phyloP scores from a whole-genome alignment of 1,140 invertebrate genomes.

The Atta colombica region DNA sequence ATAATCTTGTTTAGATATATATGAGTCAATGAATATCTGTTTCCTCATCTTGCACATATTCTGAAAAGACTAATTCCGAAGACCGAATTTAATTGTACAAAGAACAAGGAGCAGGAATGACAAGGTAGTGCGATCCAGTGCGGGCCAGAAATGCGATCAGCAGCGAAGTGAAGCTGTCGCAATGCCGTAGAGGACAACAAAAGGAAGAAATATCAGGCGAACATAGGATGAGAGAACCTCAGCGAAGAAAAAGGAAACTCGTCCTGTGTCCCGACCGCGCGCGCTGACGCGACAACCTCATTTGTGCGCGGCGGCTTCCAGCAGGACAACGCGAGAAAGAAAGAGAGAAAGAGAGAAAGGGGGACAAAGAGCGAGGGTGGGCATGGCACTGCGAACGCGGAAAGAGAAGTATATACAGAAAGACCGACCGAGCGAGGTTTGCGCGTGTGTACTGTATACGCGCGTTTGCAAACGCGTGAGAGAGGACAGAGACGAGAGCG shows the following conservation, averaged over 20 bases:
- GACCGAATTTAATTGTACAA: constrained; percentile 48
- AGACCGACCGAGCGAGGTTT: constrained; percentile 26
- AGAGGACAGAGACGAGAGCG: constrained; percentile 45
- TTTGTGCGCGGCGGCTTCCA: constrained; percentile 84
- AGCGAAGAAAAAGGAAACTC: constrained; percentile 78
- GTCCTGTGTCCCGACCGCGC: constrained; percentile 77
- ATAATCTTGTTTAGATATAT: neutral
- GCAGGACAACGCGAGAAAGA: constrained; percentile 45
- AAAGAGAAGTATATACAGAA: constrained; percentile 41
- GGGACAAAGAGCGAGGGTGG: constrained; percentile 65
- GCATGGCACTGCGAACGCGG: constrained; percentile 30
- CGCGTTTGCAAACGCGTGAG: constrained; percentile 24
- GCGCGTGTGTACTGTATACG: constrained; percentile 30
- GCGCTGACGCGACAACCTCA: constrained; percentile 85
- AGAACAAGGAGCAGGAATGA: constrained; percentile 50
- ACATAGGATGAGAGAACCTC: constrained; percentile 59
- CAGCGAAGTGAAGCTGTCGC: constrained; percentile 42
- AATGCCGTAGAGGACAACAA: constrained; percentile 70
- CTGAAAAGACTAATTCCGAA: constrained; percentile 42
- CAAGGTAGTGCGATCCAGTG: constrained; percentile 59
- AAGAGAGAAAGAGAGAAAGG: constrained; percentile 38
- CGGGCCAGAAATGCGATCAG: constrained; percentile 34
- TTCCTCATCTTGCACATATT: neutral
- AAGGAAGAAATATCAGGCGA: constrained; percentile 73
- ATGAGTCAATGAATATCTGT: neutral